Conservation (phyloP, 2,888 invertebrate species). For the Strigamia crassipes region DNA sequence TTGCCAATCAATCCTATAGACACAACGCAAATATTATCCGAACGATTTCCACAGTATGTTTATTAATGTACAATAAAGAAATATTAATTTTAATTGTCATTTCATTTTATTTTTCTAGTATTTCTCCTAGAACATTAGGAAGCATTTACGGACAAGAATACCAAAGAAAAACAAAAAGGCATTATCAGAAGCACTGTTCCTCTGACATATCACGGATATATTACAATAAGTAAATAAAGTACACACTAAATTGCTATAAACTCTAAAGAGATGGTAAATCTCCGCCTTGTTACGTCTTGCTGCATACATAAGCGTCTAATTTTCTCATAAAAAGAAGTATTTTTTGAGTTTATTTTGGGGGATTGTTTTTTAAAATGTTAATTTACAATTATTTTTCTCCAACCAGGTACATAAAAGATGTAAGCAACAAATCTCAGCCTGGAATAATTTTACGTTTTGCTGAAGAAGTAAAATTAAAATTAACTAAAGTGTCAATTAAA, state of each 20-base stretch:
- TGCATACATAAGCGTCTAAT: too few species aligned
- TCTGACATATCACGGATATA: not conserved
- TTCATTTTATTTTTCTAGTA: not conserved
- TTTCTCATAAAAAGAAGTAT: too few species aligned
- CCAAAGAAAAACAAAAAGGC: not conserved
- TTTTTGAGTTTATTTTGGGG: too few species aligned
- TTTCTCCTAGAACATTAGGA: not conserved
- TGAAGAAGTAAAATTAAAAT: not conserved
- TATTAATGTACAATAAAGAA: not conserved
- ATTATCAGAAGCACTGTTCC: not conserved
- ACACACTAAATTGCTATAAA: too few species aligned
- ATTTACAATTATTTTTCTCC: not conserved
- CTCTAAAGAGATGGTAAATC: too few species aligned
- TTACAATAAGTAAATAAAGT: not conserved
- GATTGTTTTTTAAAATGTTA: not conserved
- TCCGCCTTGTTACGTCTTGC: too few species aligned
- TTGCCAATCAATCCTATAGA: not conserved
- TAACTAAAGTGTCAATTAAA: not conserved
- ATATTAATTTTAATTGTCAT: not conserved
- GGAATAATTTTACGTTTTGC: not conserved
- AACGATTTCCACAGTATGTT: conserved; percentile 6
- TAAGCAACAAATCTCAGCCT: not conserved
- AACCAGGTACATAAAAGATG: not conserved
- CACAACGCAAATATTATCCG: not conserved
- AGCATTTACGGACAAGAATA: conserved; percentile 1